Evolutionary conservation across 2,113 vertebrate species (phyloP).

Genomic region (Atrichornis clamosus): DNA sequence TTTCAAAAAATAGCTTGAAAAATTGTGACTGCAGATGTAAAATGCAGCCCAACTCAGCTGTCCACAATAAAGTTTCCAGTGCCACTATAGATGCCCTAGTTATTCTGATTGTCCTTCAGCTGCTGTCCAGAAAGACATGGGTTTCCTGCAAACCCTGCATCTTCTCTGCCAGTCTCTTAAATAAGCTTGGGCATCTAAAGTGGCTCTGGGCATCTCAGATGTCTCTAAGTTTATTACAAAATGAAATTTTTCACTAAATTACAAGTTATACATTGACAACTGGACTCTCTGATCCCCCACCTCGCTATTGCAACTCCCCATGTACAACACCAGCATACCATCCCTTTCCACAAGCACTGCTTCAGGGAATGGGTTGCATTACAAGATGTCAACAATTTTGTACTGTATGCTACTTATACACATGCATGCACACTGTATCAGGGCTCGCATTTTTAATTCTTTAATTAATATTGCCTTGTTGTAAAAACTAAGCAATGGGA

Average conservation of each 20-base stretch:
- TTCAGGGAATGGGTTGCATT: background rate
- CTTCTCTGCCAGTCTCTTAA: background rate
- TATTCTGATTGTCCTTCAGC: background rate
- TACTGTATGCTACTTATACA: background rate
- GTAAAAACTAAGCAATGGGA: background rate
- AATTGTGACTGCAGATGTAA: background rate
- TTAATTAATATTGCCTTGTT: background rate
- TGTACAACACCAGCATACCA: accelerated
- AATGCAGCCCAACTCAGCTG: background rate
- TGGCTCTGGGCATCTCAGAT: background rate
- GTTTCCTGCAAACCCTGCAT: background rate
- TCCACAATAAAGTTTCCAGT: background rate
- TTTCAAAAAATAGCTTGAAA: background rate
- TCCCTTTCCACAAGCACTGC: background rate
- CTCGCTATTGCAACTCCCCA: background rate
- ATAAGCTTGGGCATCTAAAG: background rate
- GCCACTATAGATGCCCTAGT: background rate
- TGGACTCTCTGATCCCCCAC: background rate
- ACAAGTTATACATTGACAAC: background rate
- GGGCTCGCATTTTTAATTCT: background rate
- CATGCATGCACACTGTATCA: background rate
- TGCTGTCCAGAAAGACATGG: background rate
- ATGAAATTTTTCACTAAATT: background rate
- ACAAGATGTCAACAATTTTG: background rate
- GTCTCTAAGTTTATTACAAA: background rate